Conservation (phyloP, 2,113 vertebrate genomes). For the Caracal caracal region DNA sequence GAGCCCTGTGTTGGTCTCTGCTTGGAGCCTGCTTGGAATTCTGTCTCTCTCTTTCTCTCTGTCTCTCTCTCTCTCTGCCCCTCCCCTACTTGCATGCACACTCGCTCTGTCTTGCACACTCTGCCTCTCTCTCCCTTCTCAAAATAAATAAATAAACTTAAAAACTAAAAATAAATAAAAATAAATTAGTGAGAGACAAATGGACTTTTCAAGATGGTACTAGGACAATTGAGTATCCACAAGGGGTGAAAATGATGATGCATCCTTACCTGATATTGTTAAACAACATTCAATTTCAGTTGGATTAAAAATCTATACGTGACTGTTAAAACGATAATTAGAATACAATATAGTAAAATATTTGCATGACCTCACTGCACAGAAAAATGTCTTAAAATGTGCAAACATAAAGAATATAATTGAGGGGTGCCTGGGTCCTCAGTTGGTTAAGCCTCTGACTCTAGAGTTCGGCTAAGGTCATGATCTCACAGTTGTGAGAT, state of each 20-base stretch:
- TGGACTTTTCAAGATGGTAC: neutral
- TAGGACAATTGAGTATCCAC: neutral
- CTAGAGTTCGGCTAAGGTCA: no score
- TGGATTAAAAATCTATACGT: neutral
- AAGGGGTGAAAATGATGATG: neutral
- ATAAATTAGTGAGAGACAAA: neutral
- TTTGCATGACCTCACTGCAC: neutral
- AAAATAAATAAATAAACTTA: no score
- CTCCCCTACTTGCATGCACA: no score
- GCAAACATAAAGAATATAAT: neutral
- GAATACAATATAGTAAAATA: constrained; percentile 11
- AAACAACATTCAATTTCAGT: neutral
- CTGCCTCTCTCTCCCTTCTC: no score
- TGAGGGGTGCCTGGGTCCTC: neutral
- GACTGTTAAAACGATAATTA: constrained; percentile 11
- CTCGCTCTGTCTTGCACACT: no score
- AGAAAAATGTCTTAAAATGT: constrained; percentile 24
- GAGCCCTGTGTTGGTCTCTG: no score
- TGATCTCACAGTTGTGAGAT: no score
- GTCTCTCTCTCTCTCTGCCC: no score
- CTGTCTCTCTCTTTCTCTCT: no score
- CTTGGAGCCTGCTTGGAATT: no score
- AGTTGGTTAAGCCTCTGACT: no score
- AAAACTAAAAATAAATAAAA: no score
- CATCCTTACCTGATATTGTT: neutral